Base-by-base conservation (phyloP, 2,888 invertebrate genomes). In the Syrphus vitripennis region DNA sequence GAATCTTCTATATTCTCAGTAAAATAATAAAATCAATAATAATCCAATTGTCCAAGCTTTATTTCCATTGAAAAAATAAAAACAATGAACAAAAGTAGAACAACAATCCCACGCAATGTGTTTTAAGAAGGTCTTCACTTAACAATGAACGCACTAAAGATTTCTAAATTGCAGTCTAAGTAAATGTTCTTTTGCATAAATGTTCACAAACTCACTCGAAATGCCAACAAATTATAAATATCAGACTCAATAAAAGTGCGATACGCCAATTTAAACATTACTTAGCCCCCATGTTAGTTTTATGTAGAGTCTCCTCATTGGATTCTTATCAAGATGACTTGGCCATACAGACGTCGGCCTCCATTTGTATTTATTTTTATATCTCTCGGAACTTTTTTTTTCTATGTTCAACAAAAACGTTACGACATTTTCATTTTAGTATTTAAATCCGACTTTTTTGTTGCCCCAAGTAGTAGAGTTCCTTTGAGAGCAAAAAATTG, bases 221-320 rank as follows among this genome's bases (percentile, higher is more conserved):
- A 79, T 79, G 74, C 80, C 80, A 80, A 74, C 40, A 74, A 80
- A 74, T 74, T 80, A 80, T 55, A 81, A 75, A 81, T 81, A 81
- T 69, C 80, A 75, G 45, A 53, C 80, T 50, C 29, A 37, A n/a
- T n/a, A n/a, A n/a, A 57, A 55, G 3, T 61, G n/a, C n/a, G 48
- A 59, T 70, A 72, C 48, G 10, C 31, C 19, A 29, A 14, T 34
- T 42, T 19, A 50, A 29, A 42, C 42, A 55, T 48, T n/a, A n/a
- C n/a, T 14, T 24, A 59, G 69, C 50, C 67, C 37, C 31, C 63
- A 57, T 50, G 16, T 48, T 24, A 24, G 7, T n/a, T 6, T 50
- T 12, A 19, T 3, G 4, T 16, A 42, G 12, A 53, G 31, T 50
- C 80, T 80, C 80, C 75, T 80, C 75, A 29, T 53, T 69, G 53